phyloP scores from a whole-genome alignment of 2,888 invertebrate genomes.

The Lacanobia wlatinum region DNA sequence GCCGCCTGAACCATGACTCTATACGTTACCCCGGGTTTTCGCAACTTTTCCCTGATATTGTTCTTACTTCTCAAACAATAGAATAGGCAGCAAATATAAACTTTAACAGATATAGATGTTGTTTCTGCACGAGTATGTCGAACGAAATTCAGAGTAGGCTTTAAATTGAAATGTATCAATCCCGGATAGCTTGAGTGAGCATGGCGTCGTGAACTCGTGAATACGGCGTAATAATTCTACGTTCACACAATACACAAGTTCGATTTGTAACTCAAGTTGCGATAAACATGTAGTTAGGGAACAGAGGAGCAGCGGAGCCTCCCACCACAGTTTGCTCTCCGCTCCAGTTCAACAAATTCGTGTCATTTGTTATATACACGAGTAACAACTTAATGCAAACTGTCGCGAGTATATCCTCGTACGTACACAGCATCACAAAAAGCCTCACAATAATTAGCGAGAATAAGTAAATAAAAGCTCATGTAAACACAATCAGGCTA shows the following conservation, averaged over 20 bases:
- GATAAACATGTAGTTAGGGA: conserved; percentile 77
- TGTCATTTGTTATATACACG: conserved; percentile 80
- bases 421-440: conserved; percentile 19
- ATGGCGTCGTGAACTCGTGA: conserved; percentile 67
- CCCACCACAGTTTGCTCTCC: conserved; percentile 73
- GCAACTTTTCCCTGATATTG: neutral
- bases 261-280: conserved; percentile 76
- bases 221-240: conserved; percentile 71
- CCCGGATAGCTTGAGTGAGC: conserved; percentile 60
- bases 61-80: conserved; percentile 10
- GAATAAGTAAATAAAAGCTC: conserved; percentile 32
- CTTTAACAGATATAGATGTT: conserved; percentile 11
- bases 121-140: conserved; percentile 34
- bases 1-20: conserved; percentile 10
- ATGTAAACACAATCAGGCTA: conserved; percentile 42
- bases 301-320: conserved; percentile 60
- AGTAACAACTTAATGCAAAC: conserved; percentile 75
- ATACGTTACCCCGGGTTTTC: conserved; percentile 3
- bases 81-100: conserved; percentile 8
- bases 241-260: conserved; percentile 74
- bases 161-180: conserved; percentile 66
- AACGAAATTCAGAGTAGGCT: conserved; percentile 59
- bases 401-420: conserved; percentile 12
- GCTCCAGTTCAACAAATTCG: conserved; percentile 81
- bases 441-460: conserved; percentile 31